A percentile compares a stretch with the other conserved stretches of the same genome.
phyloP scores from a whole-genome alignment of 2,888 invertebrate species.

The Osmoderma eremita region DNA sequence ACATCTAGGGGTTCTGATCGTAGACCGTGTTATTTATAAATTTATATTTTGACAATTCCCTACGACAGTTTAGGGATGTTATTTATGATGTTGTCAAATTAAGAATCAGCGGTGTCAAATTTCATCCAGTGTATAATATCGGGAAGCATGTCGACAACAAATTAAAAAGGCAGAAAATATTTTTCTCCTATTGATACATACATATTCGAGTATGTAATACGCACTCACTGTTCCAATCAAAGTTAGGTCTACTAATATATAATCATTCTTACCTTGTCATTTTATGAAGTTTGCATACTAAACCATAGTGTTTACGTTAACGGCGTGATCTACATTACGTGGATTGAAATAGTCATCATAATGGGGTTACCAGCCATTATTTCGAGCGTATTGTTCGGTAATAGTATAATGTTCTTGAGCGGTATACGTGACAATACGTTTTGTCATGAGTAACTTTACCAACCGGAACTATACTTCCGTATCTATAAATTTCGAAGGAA shows the following conservation, averaged over 20 bases:
- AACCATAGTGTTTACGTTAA: slow-evolving; percentile 11
- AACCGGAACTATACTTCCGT: slow-evolving; percentile 51
- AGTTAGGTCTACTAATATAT: neutral
- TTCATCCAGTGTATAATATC: neutral
- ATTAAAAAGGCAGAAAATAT: no score
- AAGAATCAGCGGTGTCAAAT: neutral
- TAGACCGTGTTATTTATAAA: slow-evolving; percentile 65
- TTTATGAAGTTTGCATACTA: neutral
- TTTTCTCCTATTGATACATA: no score
- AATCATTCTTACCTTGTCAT: neutral
- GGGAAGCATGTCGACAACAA: no score
- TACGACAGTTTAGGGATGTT: slow-evolving; percentile 61
- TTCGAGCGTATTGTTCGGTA: slow-evolving; percentile 48
- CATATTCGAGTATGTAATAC: no score
- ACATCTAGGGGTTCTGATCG: slow-evolving; percentile 57
- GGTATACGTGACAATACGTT: slow-evolving; percentile 50
- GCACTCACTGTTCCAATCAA: no score
- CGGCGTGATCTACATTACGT: slow-evolving; percentile 36
- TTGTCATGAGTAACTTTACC: slow-evolving; percentile 48
- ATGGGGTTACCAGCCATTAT: slow-evolving; percentile 42
- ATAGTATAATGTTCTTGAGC: slow-evolving; percentile 50
- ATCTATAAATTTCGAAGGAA: slow-evolving; percentile 45
- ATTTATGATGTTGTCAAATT: slow-evolving; percentile 55
- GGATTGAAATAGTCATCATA: slow-evolving; percentile 31
- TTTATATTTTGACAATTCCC: slow-evolving; percentile 65